phyloP scores from a whole-genome alignment of 2,888 invertebrate species.

The Anticlea derivata region DNA sequence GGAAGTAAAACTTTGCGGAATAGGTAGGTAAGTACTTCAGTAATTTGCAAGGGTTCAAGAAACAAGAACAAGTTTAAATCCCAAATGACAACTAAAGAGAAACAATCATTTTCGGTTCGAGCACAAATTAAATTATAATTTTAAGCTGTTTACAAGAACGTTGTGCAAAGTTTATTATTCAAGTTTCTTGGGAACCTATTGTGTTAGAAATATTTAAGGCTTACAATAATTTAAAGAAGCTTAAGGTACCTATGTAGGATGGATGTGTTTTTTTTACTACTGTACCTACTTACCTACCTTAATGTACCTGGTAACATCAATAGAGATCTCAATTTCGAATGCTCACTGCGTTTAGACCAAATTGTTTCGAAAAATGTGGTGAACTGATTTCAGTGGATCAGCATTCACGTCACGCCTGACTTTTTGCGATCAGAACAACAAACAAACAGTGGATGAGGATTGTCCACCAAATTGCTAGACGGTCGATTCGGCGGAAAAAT shows the following conservation, averaged over 20 bases:
- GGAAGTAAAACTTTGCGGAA: conserved; percentile 8
- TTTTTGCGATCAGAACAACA: conserved; percentile 51
- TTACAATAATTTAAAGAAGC: neutral
- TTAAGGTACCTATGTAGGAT: too few species aligned
- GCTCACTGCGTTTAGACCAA: too few species aligned
- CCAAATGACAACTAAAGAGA: conserved; percentile 20
- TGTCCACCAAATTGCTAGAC: conserved; percentile 47
- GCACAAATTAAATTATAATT: conserved; percentile 24
- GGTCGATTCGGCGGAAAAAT: conserved; percentile 18
- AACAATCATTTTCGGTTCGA: conserved; percentile 25
- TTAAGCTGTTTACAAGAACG: conserved; percentile 23
- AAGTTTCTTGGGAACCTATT: conserved; percentile 13
- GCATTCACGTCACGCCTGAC: conserved; percentile 47
- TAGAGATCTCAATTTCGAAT: too few species aligned
- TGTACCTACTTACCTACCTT: too few species aligned
- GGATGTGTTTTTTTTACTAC: too few species aligned
- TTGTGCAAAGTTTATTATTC: conserved; percentile 16
- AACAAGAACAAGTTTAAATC: conserved; percentile 16
- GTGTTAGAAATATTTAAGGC: conserved; percentile 2
- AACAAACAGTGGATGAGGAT: conserved; percentile 48
- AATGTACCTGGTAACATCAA: too few species aligned
- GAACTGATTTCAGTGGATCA: conserved; percentile 26
- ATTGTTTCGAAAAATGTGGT: conserved; percentile 16
- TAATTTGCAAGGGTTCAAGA: conserved; percentile 10
- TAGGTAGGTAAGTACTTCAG: neutral